phyloP scores from a whole-genome alignment of 2,797 vertebrate species.

The Enoplosus armatus region DNA sequence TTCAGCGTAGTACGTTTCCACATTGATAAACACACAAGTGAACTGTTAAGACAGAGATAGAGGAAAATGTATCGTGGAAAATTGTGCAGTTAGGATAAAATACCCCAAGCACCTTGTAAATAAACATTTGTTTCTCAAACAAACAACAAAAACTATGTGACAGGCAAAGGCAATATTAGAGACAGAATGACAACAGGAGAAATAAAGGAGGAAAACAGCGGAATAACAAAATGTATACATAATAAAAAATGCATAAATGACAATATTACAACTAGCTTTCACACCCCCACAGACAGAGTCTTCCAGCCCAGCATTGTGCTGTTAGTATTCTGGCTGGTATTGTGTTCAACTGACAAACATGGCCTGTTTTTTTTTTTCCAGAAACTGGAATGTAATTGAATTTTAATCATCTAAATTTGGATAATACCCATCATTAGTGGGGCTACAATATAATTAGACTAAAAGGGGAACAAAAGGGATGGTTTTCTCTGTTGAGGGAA shows the following conservation, averaged over 20 bases:
- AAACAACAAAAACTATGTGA: constrained; percentile 33
- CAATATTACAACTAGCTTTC: constrained; percentile 24
- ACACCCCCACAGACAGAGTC: constrained; percentile 25
- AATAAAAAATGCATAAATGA: constrained; percentile 46
- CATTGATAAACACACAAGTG: constrained; percentile 28
- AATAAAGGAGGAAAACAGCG: constrained; percentile 1
- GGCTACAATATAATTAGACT: constrained; percentile 53
- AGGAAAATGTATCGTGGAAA: neutral
- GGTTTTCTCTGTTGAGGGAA: constrained; percentile 23
- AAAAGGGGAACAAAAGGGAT: constrained; percentile 28
- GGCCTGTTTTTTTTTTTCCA: constrained; percentile 25
- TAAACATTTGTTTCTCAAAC: constrained; percentile 6
- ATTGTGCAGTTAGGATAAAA: constrained; percentile 16
- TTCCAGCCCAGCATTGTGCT: constrained; percentile 32
- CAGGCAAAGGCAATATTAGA: constrained; percentile 23
- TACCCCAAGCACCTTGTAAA: constrained; percentile 28
- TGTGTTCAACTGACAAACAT: constrained; percentile 39
- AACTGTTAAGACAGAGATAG: neutral
- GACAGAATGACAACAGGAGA: constrained; percentile 25
- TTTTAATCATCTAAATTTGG: constrained; percentile 67
- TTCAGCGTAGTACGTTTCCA: constrained; percentile 42
- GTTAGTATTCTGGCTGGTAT: constrained; percentile 18
- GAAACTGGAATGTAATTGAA: constrained; percentile 59
- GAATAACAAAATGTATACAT: constrained; percentile 32
- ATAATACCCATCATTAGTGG: constrained; percentile 66